Evolutionary conservation across 2,797 vertebrate genomes (phyloP).

Genomic region (Saguinus oedipus): DNA sequence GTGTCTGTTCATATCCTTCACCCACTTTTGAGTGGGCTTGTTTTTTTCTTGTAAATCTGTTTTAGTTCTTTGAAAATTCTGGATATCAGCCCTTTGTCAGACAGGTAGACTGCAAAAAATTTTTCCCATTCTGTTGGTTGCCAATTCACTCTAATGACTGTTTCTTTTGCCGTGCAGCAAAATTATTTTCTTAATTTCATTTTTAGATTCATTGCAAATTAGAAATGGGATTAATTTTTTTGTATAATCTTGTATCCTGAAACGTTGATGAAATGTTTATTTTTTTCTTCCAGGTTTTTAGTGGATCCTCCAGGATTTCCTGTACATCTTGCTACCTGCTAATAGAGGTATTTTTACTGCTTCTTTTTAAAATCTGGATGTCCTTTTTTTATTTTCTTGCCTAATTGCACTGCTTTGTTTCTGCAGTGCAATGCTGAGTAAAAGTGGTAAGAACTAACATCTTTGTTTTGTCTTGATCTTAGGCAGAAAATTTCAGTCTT

Average conservation of each 20-base stretch:
- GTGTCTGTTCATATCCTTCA: too few species aligned
- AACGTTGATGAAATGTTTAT: background rate
- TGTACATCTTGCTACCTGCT: background rate
- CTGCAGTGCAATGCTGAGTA: background rate
- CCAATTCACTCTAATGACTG: too few species aligned
- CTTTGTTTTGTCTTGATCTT: background rate
- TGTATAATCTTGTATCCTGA: background rate
- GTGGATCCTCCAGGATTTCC: background rate
- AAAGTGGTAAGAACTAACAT: background rate
- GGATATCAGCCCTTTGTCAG: too few species aligned
- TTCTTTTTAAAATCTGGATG: background rate
- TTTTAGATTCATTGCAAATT: background rate
- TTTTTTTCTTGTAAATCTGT: too few species aligned
- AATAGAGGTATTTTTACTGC: background rate
- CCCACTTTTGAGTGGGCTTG: too few species aligned
- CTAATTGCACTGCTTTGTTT: background rate
- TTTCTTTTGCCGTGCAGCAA: background rate
- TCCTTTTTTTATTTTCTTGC: background rate
- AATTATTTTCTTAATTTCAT: constrained; percentile 21
- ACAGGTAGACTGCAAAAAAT: too few species aligned
- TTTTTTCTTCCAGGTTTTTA: background rate
- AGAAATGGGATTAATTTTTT: background rate
- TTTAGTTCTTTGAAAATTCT: too few species aligned
- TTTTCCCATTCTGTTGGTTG: too few species aligned
- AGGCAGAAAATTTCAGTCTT: background rate